Evolutionary conservation across 1,140 invertebrate genomes (phyloP).

Genomic region (Contarinia nasturtii): DNA sequence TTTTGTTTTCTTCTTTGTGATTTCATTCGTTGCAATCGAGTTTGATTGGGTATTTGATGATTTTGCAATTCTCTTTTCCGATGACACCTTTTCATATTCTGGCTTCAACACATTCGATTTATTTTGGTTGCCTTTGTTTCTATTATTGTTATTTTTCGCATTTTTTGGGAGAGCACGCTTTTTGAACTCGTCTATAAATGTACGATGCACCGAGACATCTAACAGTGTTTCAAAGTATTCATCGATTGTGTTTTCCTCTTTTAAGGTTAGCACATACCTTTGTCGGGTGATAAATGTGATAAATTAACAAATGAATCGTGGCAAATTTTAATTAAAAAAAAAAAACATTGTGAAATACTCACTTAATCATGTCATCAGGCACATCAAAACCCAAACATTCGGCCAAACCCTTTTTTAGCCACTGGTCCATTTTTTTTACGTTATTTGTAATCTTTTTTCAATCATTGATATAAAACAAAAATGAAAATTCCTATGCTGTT

Average conservation of each 20-base stretch:
- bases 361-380: slow-evolving; percentile 42
- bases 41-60: background rate
- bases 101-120: slow-evolving; percentile 16
- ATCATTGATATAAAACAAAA: no score
- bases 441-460: background rate
- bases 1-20: slow-evolving; percentile 48
- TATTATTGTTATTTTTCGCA: background rate
- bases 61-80: background rate
- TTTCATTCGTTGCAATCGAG: slow-evolving; percentile 1
- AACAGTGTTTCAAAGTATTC: slow-evolving; percentile 47
- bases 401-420: slow-evolving; percentile 32
- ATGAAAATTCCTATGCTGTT: no score
- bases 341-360: slow-evolving; percentile 11
- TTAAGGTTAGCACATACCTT: background rate
- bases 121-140: background rate
- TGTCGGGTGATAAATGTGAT: background rate
- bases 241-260: slow-evolving; percentile 33
- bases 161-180: slow-evolving; percentile 25
- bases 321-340: slow-evolving; percentile 3
- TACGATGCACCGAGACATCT: slow-evolving; percentile 37
- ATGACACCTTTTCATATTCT: slow-evolving; percentile 3
- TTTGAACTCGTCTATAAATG: slow-evolving; percentile 41
- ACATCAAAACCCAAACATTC: slow-evolving; percentile 39
- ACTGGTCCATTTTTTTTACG: slow-evolving; percentile 31
- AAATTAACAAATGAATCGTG: slow-evolving; percentile 3